Base-by-base conservation (phyloP, 2,113 vertebrate genomes). In the Sciurus niger region DNA sequence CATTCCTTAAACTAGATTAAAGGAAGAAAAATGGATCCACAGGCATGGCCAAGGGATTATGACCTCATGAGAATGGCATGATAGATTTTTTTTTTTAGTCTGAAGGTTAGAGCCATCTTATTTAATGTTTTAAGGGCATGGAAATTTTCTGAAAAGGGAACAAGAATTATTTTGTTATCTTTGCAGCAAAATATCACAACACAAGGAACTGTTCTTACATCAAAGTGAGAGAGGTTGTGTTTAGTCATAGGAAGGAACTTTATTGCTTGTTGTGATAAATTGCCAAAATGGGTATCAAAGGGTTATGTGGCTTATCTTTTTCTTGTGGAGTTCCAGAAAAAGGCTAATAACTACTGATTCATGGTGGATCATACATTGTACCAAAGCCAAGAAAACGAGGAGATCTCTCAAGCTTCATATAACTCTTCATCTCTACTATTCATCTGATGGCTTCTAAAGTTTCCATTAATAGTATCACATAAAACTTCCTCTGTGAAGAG, bases 161-260 rank as follows among this genome's bases (percentile, higher is more conserved):
- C 28, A 84, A 22, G 53, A 24, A 90, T 95, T 74, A 76, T 40
- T 24, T 74, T 87, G 72, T 90, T 79, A 63, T 67, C 22, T 84
- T 78, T 79, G 28, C 32, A 89, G n/a, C 46, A 86, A 48, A 89
- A 79, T 9, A 63, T 88, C 78, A 80, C 5, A 84, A 18, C 70
- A 80, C 20, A 84, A 79, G 22, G 55, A 92, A 83, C 12, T 34
- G 4, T 83, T 58, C 25, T 67, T 67, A 77, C 17, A 60, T 85
- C 43, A 76, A 90, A 94, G 32, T 55, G 84, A 25, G 18, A 68
- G 68, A 92, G 40, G 24, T 79, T 25, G 58, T 68, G 34, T 65
- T 96, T 88, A 55, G 53, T 90, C 58, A 93, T 9, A 88, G 43
- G 68, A 92, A 96, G 46, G 28, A 84, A 86, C 1, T 85, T 92